phyloP scores from a whole-genome alignment of 53 echinoderm and acorn worm genomes.

The Luidia sarsii region DNA sequence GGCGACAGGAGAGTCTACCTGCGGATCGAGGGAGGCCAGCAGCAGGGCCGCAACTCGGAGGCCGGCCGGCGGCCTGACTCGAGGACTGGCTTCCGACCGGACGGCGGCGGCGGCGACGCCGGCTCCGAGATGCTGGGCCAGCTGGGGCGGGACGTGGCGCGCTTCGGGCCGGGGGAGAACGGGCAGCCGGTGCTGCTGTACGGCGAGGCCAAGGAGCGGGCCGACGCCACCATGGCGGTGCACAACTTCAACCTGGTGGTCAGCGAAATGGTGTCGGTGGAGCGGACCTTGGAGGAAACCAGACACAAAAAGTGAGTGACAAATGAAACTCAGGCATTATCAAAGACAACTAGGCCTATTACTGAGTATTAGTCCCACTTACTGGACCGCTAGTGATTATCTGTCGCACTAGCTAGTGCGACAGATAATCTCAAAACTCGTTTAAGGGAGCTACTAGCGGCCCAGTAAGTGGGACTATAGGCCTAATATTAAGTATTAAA shows the following conservation, averaged over 20 bases:
- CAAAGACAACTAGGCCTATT: too few species aligned
- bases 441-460: too few species aligned
- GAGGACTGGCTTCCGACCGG: neutral
- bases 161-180: constrained; percentile 80
- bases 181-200: constrained; percentile 75
- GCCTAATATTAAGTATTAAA: too few species aligned
- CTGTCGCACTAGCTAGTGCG: too few species aligned
- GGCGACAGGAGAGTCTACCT: constrained; percentile 31
- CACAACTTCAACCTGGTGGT: constrained; percentile 78
- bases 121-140: constrained; percentile 48
- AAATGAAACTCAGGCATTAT: neutral
- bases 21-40: neutral
- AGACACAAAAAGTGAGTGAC: constrained; percentile 61
- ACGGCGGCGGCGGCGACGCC: neutral
- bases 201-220: constrained; percentile 59
- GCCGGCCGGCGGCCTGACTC: constrained; percentile 18
- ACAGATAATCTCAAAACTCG: too few species aligned
- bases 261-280: constrained; percentile 70
- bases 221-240: constrained; percentile 36
- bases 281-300: constrained; percentile 68
- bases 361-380: too few species aligned
- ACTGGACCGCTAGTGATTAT: too few species aligned
- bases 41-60: too few species aligned
- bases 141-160: constrained; percentile 59
- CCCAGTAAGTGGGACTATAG: too few species aligned